phyloP scores from a whole-genome alignment of 64 coral and sea anemone genomes.

The Astreopora myriophthalma region DNA sequence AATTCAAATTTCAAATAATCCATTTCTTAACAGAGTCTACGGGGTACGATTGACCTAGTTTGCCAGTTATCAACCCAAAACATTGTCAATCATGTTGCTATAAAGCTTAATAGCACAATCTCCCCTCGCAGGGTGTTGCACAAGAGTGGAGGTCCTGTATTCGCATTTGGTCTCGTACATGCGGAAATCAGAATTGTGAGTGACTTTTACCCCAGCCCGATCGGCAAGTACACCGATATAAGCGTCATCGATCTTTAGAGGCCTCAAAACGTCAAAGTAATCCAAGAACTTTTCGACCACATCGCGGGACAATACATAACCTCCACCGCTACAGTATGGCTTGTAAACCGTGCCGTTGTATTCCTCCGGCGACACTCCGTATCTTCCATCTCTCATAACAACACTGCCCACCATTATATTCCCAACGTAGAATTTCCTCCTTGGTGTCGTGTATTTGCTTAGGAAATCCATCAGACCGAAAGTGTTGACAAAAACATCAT shows the following conservation, averaged over 20 bases:
- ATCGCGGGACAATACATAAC: slow-evolving; percentile 62
- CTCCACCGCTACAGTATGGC: slow-evolving; percentile 78
- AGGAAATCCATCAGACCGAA: slow-evolving; percentile 55
- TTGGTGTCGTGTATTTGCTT: slow-evolving; percentile 33
- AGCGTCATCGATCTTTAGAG: slow-evolving; percentile 71
- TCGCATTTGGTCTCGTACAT: slow-evolving; percentile 74
- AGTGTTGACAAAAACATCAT: slow-evolving; percentile 73
- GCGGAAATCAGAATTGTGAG: slow-evolving; percentile 44
- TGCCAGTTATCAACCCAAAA: background rate
- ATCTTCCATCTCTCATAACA: slow-evolving; percentile 61
- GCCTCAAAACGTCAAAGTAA: slow-evolving; percentile 46
- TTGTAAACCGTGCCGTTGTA: slow-evolving; percentile 60
- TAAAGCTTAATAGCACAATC: slow-evolving; percentile 53
- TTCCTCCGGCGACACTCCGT: slow-evolving; percentile 43
- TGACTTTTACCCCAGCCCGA: slow-evolving; percentile 25
- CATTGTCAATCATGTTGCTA: slow-evolving; percentile 20
- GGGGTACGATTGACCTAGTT: too few species aligned
- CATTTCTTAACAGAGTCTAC: too few species aligned
- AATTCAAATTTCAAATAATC: too few species aligned
- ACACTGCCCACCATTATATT: slow-evolving; percentile 69
- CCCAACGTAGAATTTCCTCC: slow-evolving; percentile 61
- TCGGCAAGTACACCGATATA: slow-evolving; percentile 66
- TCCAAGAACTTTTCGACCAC: slow-evolving; percentile 30
- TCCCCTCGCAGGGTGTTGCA: slow-evolving; percentile 77
- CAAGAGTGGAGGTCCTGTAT: slow-evolving; percentile 52